Percentiles rank a stretch among this genome's conserved stretches.
Evolutionary conservation across 2,888 invertebrate species (phyloP).

Genomic region (Chrysolina oricalcia): DNA sequence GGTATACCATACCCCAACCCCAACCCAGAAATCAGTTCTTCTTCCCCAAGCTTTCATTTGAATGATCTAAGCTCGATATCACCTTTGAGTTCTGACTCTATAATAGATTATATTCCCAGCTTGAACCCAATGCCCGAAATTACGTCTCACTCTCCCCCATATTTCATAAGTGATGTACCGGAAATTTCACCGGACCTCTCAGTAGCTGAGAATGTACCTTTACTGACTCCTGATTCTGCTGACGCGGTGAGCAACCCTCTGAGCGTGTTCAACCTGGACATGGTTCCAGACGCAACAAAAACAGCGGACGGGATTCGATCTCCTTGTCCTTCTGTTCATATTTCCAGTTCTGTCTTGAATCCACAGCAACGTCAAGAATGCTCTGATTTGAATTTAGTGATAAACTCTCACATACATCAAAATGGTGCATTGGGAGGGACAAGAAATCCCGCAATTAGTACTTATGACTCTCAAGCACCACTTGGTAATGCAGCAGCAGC

Average conservation of each 20-base stretch:
- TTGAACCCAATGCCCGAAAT: constrained; percentile 63
- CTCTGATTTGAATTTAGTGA: constrained; percentile 80
- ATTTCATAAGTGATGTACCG: constrained; percentile 55
- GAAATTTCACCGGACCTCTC: constrained; percentile 24
- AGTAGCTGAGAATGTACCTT: constrained; percentile 33
- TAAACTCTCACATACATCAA: constrained; percentile 81
- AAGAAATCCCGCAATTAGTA: constrained; percentile 60
- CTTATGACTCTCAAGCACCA: constrained; percentile 54
- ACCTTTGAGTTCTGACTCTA: constrained; percentile 26
- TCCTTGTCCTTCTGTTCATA: constrained; percentile 75
- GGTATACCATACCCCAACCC: constrained; percentile 65
- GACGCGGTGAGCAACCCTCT: constrained; percentile 54
- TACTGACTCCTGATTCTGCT: constrained; percentile 28
- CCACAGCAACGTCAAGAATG: constrained; percentile 78
- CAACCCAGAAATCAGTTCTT: constrained; percentile 64
- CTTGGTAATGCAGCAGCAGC: constrained; percentile 56
- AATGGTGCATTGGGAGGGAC: constrained; percentile 57
- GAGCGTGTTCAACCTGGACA: constrained; percentile 64
- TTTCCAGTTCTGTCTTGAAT: constrained; percentile 73
- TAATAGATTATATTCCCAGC: constrained; percentile 5
- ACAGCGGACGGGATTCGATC: constrained; percentile 47
- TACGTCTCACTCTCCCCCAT: constrained; percentile 65
- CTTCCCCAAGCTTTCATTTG: constrained; percentile 63
- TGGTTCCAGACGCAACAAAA: constrained; percentile 59
- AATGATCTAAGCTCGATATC: constrained; percentile 39